Evolutionary conservation across 2,888 invertebrate genomes (phyloP).

Genomic region (Muschampia plurimacula): DNA sequence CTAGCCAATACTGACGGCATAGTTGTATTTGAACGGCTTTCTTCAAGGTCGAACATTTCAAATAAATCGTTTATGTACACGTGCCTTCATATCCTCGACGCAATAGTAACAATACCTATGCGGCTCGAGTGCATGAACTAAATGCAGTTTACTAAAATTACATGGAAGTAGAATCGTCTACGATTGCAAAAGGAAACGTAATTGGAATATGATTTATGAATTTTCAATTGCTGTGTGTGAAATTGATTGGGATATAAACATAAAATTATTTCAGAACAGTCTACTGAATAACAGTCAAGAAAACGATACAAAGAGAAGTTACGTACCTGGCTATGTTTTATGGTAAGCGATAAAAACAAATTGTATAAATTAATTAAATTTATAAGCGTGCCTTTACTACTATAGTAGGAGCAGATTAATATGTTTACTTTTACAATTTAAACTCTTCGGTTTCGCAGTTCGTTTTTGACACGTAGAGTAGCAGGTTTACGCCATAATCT

Average conservation of each 20-base stretch:
- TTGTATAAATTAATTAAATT: constrained; percentile 26
- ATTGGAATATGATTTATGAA: constrained; percentile 35
- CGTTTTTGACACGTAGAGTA: constrained; percentile 33
- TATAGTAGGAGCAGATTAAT: constrained; percentile 24
- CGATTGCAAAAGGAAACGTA: constrained; percentile 31
- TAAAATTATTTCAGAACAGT: constrained; percentile 13
- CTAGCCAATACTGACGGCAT: constrained; percentile 61
- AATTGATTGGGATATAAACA: constrained; percentile 20
- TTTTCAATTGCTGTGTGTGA: constrained; percentile 32
- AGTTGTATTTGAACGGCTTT: constrained; percentile 61
- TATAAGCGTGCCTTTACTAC: constrained; percentile 24
- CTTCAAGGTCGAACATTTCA: constrained; percentile 61
- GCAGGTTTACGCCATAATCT: constrained; percentile 38
- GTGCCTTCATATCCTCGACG: constrained; percentile 37
- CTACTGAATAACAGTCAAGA: not conserved
- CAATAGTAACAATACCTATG: constrained; percentile 27
- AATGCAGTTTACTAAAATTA: constrained; percentile 36
- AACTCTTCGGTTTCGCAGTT: constrained; percentile 30
- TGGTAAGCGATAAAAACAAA: constrained; percentile 20
- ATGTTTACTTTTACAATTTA: constrained; percentile 18
- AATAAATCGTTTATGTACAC: constrained; percentile 52
- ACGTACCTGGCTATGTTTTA: not conserved
- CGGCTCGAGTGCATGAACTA: constrained; percentile 31
- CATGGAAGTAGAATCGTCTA: constrained; percentile 30
- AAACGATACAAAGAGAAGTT: not conserved